phyloP scores from a whole-genome alignment of 2,113 vertebrate genomes.

The Tauraco erythrolophus region DNA sequence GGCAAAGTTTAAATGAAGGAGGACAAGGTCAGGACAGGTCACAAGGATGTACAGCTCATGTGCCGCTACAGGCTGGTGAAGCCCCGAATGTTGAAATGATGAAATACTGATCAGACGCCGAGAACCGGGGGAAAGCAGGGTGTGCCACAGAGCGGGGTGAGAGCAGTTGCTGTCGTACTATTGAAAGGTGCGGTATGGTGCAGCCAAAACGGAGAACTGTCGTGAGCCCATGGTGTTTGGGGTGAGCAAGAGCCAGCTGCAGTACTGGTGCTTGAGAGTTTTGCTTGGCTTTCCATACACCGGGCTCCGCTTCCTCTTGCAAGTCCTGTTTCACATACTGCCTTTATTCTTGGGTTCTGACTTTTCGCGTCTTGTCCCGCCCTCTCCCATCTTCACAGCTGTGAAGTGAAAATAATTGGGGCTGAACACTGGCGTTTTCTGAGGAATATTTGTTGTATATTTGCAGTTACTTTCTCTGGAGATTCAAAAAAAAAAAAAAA shows the following conservation, averaged over 20 bases:
- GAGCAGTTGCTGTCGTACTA: background rate
- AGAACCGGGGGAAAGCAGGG: background rate
- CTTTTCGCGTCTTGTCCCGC: background rate
- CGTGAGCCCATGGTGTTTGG: rapidly evolving
- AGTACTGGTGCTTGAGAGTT: background rate
- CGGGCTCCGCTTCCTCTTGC: background rate
- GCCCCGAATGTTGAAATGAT: background rate
- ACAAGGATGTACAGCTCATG: background rate
- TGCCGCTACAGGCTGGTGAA: background rate
- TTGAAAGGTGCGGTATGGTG: background rate
- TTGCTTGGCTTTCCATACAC: background rate
- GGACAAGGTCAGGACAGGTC: background rate
- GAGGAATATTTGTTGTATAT: background rate
- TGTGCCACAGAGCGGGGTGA: background rate
- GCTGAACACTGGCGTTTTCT: background rate
- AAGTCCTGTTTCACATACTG: background rate
- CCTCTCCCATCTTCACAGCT: background rate
- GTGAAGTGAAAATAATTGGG: background rate
- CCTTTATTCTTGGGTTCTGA: background rate
- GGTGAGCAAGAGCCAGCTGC: background rate
- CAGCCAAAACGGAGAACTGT: background rate
- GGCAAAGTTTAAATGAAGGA: background rate
- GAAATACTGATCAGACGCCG: background rate
- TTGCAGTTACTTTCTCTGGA: background rate
- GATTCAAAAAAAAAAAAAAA: background rate